phyloP scores from a whole-genome alignment of 2,113 vertebrate genomes.

The Glareola pratincola region DNA sequence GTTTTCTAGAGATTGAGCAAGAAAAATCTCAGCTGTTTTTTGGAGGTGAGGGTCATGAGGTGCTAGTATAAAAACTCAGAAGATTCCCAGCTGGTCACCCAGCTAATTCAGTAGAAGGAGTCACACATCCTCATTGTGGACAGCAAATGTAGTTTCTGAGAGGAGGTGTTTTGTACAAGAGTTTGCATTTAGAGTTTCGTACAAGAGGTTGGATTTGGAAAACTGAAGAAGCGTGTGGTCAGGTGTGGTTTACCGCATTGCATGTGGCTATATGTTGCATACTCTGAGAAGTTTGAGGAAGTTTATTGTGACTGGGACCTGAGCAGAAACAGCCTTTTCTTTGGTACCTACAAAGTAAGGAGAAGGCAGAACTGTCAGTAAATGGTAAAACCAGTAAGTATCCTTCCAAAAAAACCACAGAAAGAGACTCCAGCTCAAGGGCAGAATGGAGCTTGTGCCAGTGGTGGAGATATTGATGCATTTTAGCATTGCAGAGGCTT shows the following conservation, averaged over 20 bases:
- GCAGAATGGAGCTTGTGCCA: neutral
- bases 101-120: neutral
- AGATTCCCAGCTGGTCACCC: neutral
- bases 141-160: neutral
- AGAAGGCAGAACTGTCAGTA: neutral
- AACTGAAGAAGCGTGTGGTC: neutral
- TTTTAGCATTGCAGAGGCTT: neutral
- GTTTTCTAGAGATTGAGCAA: neutral
- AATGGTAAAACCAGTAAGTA: neutral
- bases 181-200: too few species aligned
- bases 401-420: neutral
- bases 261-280: neutral
- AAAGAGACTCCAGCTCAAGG: neutral
- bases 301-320: rapidly evolving
- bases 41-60: neutral
- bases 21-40: neutral
- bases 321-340: neutral
- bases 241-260: neutral
- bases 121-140: neutral
- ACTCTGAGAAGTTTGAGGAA: neutral
- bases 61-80: neutral
- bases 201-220: neutral
- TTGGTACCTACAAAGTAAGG: neutral
- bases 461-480: neutral
- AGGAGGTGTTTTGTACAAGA: neutral